These are phyloP conservation scores for Cheilosia variabilis DNA, from an alignment of 2,888 invertebrate genomes.

Conservation along the genomic window DNA sequence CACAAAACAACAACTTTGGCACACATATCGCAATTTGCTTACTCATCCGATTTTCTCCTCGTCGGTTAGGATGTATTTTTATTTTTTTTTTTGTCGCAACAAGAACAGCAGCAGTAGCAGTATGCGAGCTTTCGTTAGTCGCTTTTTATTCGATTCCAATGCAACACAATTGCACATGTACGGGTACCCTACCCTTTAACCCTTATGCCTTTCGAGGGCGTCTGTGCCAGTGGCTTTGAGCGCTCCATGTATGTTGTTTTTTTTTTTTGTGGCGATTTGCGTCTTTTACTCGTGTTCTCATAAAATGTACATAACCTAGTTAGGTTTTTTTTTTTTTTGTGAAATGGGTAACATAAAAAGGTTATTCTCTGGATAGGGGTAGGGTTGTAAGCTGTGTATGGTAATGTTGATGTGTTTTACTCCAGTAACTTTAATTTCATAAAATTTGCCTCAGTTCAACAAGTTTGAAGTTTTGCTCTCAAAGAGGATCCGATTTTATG, in stretches of 20 bases:
- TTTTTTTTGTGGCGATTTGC: constrained; percentile 38
- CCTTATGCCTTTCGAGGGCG: constrained; percentile 65
- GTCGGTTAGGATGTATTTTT: constrained; percentile 16
- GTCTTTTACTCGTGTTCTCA: constrained; percentile 56
- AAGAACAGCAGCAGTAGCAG: constrained; percentile 1
- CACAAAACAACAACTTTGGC: constrained; percentile 70
- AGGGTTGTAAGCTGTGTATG: constrained; percentile 6
- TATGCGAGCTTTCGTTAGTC: constrained; percentile 9
- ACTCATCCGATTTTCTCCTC: constrained; percentile 56
- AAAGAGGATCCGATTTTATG: neutral
- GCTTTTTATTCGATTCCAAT: constrained; percentile 58
- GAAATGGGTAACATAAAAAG: constrained; percentile 29
- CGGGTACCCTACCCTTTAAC: constrained; percentile 59
- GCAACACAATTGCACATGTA: constrained; percentile 59
- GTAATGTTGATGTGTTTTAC: constrained; percentile 1
- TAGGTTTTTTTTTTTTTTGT: constrained; percentile 19
- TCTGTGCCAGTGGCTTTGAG: constrained; percentile 60
- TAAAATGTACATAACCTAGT: constrained; percentile 70
- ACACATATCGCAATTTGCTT: constrained; percentile 62
- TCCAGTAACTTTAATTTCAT: constrained; percentile 36
- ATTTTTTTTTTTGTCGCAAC: constrained; percentile 24
- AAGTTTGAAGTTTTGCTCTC: constrained; percentile 23
- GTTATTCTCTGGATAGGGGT: constrained; percentile 12
- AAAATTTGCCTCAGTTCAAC: constrained; percentile 29
- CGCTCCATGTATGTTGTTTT: constrained; percentile 29